Percentiles rank a stretch among this genome's conserved stretches.
Evolutionary conservation across 2,888 invertebrate genomes (phyloP).

Genomic region (Eurytoma adleriae): DNA sequence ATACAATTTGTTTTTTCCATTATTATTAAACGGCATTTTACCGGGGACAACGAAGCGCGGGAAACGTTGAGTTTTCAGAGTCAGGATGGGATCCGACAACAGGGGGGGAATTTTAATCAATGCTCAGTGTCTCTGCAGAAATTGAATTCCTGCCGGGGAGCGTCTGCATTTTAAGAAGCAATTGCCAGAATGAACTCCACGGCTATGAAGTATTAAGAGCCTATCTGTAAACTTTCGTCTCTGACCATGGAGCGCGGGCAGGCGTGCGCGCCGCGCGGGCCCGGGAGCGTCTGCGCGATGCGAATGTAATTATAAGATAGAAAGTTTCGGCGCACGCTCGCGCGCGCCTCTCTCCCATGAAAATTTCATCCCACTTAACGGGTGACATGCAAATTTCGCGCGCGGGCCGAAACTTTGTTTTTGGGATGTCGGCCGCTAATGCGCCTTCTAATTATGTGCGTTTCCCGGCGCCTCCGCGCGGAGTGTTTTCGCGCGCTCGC

Average conservation of each 20-base stretch:
- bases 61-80: background rate
- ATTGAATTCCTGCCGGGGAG: slow-evolving; percentile 35
- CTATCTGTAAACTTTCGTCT: slow-evolving; percentile 52
- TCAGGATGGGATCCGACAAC: background rate
- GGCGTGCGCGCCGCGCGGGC: background rate
- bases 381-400: slow-evolving; percentile 53
- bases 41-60: background rate
- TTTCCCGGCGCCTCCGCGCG: background rate
- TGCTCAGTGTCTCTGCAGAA: slow-evolving; percentile 19
- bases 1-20: slow-evolving; percentile 1
- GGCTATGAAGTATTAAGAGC: slow-evolving; percentile 47
- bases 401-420: slow-evolving; percentile 52
- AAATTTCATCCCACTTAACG: slow-evolving; percentile 58
- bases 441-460: slow-evolving; percentile 55
- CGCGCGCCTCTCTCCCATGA: slow-evolving; percentile 44
- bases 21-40: slow-evolving; percentile 7
- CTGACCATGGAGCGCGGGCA: slow-evolving; percentile 36
- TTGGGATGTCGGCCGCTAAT: slow-evolving; percentile 50
- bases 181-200: slow-evolving; percentile 36
- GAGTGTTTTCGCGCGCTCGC: background rate
- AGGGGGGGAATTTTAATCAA: slow-evolving; percentile 44
- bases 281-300: slow-evolving; percentile 42
- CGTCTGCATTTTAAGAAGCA: slow-evolving; percentile 46
- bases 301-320: slow-evolving; percentile 56
- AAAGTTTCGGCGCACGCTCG: slow-evolving; percentile 42